Evolutionary conservation across 1,140 invertebrate species (phyloP).

Genomic region (Drosophila cardini): DNA sequence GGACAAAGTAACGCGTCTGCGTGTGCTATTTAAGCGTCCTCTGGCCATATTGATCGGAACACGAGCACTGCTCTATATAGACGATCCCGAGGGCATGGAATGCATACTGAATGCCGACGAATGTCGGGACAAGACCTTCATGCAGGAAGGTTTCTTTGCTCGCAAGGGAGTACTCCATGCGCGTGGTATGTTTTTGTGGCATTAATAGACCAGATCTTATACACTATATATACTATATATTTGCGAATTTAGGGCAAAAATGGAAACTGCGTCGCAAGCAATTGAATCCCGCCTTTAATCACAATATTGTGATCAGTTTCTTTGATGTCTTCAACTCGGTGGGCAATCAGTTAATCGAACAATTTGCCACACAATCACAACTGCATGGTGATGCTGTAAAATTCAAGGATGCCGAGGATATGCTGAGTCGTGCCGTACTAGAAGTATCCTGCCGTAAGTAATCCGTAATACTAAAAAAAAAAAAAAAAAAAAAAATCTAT

Average conservation of each 20-base stretch:
- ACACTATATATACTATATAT: neutral
- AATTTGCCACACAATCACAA: conserved; percentile 48
- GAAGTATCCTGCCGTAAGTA: conserved; percentile 80
- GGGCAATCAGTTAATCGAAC: conserved; percentile 71
- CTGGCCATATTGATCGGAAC: conserved; percentile 71
- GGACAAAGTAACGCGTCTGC: conserved; percentile 63
- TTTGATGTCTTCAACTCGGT: conserved; percentile 75
- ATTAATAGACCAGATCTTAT: too few species aligned
- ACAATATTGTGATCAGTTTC: conserved; percentile 74
- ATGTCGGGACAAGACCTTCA: conserved; percentile 76
- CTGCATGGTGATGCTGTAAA: conserved; percentile 57
- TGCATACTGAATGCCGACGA: conserved; percentile 73
- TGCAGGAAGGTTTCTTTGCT: conserved; percentile 80
- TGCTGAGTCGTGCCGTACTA: conserved; percentile 75
- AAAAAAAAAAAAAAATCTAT: neutral
- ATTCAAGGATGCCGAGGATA: conserved; percentile 73
- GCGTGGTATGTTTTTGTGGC: conserved; percentile 41
- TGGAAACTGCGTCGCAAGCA: conserved; percentile 80
- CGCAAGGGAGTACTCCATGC: conserved; percentile 71
- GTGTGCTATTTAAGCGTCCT: conserved; percentile 60
- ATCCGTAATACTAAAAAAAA: neutral
- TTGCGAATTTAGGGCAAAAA: conserved; percentile 45
- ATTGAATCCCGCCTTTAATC: conserved; percentile 78
- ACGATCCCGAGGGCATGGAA: conserved; percentile 77
- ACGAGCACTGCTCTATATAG: conserved; percentile 71